Conservation (phyloP, 2,888 invertebrate species). For the Drosophila kambysellisi region DNA sequence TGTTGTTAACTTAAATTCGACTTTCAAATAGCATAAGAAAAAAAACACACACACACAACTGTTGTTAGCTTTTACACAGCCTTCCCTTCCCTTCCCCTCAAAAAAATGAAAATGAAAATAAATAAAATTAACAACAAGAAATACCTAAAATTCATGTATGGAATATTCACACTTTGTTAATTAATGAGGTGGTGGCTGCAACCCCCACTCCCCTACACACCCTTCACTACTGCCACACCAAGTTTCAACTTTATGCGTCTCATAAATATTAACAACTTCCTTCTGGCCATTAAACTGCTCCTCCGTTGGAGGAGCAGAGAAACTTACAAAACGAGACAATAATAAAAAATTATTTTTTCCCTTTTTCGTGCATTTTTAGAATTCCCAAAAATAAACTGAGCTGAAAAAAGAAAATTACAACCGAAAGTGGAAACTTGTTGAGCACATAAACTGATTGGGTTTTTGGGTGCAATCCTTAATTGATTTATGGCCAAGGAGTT, state of each 20-base stretch:
- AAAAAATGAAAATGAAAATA: background rate
- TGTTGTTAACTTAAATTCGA: constrained; percentile 41
- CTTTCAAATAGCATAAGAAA: constrained; percentile 24
- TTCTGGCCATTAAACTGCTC: constrained; percentile 60
- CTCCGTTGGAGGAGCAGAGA: constrained; percentile 24
- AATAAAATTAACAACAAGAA: too few species aligned
- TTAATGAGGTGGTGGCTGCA: constrained; percentile 65
- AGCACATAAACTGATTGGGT: constrained; percentile 60
- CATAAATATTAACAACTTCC: constrained; percentile 77
- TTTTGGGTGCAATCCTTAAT: constrained; percentile 63
- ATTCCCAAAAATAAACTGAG: constrained; percentile 56
- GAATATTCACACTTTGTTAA: constrained; percentile 68
- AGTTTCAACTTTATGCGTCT: constrained; percentile 56
- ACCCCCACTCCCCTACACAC: background rate
- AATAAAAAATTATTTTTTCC: constrained; percentile 32
- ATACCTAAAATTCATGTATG: constrained; percentile 4
- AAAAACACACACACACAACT: constrained; percentile 36
- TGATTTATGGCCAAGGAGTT: constrained; percentile 61
- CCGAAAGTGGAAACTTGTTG: constrained; percentile 56
- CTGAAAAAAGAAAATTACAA: background rate
- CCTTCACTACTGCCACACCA: constrained; percentile 5
- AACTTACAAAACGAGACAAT: constrained; percentile 43
- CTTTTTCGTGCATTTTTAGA: constrained; percentile 55
- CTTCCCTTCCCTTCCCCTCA: constrained; percentile 11
- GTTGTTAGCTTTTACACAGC: constrained; percentile 31